A percentile compares a stretch with the other conserved stretches of the same genome.
phyloP scores from a whole-genome alignment of 2,797 vertebrate species.

The Pterois miles region DNA sequence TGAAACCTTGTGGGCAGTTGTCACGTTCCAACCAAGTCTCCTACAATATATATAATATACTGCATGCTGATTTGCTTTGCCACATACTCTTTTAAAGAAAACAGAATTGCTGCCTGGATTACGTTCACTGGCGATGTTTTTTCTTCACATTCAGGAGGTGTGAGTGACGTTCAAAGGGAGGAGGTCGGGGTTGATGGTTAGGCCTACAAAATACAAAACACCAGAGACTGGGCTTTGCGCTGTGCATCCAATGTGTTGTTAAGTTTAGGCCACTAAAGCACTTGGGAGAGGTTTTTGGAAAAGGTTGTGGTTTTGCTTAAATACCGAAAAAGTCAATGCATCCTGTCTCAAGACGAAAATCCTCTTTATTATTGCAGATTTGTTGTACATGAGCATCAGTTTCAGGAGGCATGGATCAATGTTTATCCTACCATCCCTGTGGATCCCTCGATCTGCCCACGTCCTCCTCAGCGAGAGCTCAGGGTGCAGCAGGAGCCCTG shows the following conservation, averaged over 20 bases:
- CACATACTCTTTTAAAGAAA: not conserved
- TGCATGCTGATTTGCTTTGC: not conserved
- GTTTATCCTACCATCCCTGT: not conserved
- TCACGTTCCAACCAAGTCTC: not conserved
- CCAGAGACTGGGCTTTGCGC: not conserved
- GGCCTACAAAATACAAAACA: not conserved
- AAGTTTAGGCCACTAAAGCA: constrained; percentile 1
- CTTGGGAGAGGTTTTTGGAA: not conserved
- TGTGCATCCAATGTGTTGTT: constrained; percentile 3
- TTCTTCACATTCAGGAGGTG: constrained; percentile 12
- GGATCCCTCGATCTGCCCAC: constrained; percentile 28
- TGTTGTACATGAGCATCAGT: not conserved
- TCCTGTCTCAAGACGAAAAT: constrained; percentile 2
- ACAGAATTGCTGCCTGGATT: not conserved
- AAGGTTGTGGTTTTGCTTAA: constrained; percentile 7
- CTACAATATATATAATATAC: not conserved
- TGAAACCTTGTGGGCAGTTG: not conserved
- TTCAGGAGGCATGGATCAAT: not conserved
- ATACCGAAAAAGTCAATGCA: not conserved
- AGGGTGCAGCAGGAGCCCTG: constrained; percentile 14
- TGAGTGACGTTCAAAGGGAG: not conserved
- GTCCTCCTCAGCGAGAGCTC: constrained; percentile 26
- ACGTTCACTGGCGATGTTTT: not conserved
- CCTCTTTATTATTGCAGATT: not conserved
- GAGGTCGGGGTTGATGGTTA: not conserved